Conservation (phyloP, 2,888 invertebrate species). For the Macrophya alboannulata region DNA sequence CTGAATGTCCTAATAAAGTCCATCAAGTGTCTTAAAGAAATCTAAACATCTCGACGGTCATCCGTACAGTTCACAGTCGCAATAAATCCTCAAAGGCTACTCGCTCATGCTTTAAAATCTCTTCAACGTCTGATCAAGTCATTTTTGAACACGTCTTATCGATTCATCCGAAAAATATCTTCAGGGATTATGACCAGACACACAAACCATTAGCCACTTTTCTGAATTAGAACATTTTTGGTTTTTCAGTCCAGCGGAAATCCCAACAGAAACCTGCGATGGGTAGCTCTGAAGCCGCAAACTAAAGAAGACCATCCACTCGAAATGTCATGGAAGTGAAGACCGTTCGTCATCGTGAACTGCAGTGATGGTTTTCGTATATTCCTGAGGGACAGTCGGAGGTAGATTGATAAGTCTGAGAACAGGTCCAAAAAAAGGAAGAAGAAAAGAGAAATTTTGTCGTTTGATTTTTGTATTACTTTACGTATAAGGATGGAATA, state of each 20-base stretch:
- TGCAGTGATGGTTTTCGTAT: background rate
- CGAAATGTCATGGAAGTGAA: background rate
- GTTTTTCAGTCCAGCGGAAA: constrained; percentile 7
- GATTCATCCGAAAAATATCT: no score
- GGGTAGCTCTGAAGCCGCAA: background rate
- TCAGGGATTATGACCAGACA: no score
- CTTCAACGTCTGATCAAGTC: background rate
- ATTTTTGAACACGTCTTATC: no score
- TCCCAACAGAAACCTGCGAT: background rate
- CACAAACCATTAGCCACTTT: background rate
- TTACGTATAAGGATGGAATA: no score
- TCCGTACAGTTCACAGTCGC: background rate
- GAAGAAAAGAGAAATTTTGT: no score
- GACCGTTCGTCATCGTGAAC: background rate
- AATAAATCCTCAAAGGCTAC: no score
- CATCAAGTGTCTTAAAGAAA: background rate
- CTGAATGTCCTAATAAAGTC: background rate
- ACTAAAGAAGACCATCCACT: constrained; percentile 22
- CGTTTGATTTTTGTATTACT: no score
- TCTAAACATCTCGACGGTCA: background rate
- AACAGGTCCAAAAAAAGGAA: no score
- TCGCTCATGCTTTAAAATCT: no score
- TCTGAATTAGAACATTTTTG: background rate
- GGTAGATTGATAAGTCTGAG: background rate
- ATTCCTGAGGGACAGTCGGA: background rate